phyloP scores from a whole-genome alignment of 2,797 vertebrate species.

The Lutra lutra region DNA sequence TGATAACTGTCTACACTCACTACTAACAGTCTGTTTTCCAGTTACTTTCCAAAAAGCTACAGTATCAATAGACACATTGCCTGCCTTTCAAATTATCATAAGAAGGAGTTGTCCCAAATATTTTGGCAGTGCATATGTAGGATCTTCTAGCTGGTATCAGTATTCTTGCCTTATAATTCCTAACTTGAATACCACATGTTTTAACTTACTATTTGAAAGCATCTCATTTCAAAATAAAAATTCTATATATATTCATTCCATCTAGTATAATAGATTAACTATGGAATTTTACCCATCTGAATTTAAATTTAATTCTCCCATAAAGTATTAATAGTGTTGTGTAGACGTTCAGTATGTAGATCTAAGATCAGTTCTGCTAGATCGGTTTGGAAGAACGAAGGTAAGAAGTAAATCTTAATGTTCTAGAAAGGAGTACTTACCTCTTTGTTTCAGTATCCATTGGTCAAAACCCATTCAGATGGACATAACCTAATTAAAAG shows the following conservation, averaged over 20 bases:
- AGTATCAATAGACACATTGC: neutral
- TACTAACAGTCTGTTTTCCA: conserved; percentile 11
- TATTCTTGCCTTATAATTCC: neutral
- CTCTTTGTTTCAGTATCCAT: neutral
- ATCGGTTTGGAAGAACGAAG: neutral
- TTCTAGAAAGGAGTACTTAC: neutral
- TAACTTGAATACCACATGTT: neutral
- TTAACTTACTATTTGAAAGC: neutral
- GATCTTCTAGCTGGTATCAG: neutral
- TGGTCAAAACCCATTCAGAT: neutral
- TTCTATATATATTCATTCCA: neutral
- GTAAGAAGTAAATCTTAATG: neutral
- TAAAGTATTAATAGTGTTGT: neutral
- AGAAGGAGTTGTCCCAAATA: neutral
- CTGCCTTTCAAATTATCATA: neutral
- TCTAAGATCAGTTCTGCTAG: neutral
- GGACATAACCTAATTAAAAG: neutral
- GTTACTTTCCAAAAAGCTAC: neutral
- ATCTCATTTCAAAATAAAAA: neutral
- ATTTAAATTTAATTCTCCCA: neutral
- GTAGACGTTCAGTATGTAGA: neutral
- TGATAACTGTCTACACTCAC: neutral
- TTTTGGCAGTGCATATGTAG: conserved; percentile 1
- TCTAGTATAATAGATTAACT: neutral
- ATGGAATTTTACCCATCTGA: neutral